phyloP scores from a whole-genome alignment of 1,140 invertebrate species.

The Drosophila lowei region DNA sequence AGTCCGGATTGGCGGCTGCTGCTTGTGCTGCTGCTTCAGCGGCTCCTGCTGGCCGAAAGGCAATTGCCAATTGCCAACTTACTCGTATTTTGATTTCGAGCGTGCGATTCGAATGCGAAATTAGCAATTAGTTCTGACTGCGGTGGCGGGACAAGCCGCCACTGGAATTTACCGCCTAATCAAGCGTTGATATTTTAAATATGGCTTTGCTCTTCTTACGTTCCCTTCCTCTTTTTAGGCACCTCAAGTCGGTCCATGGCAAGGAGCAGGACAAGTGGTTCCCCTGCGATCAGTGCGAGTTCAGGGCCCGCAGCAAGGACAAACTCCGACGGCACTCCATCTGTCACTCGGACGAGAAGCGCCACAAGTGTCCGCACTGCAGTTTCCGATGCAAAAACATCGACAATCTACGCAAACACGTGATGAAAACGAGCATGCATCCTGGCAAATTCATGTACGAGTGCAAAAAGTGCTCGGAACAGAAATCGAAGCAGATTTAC shows the following conservation, averaged over 20 bases:
- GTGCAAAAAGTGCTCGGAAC: conserved; percentile 86
- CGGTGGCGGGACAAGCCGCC: conserved; percentile 59
- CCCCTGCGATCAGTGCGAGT: conserved; percentile 87
- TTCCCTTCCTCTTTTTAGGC: conserved; percentile 31
- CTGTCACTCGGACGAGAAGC: conserved; percentile 91
- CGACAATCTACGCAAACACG: conserved; percentile 94
- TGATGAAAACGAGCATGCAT: conserved; percentile 91
- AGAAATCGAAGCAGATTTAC: conserved; percentile 37
- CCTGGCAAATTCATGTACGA: conserved; percentile 90
- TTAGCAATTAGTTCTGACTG: conserved; percentile 73
- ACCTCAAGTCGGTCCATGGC: conserved; percentile 56
- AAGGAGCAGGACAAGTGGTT: conserved; percentile 79
- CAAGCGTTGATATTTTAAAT: conserved; percentile 72
- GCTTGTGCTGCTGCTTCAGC: conserved; percentile 6
- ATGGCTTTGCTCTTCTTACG: conserved; percentile 43
- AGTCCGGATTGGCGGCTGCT: conserved; percentile 34
- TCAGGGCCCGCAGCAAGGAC: conserved; percentile 86
- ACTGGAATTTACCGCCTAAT: conserved; percentile 72
- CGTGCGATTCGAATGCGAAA: conserved; percentile 73
- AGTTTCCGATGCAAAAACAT: conserved; percentile 90
- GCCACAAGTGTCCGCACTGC: conserved; percentile 94
- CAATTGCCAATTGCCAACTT: conserved; percentile 61
- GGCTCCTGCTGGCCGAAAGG: conserved; percentile 29
- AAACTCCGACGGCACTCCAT: conserved; percentile 91
- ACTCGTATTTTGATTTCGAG: conserved; percentile 72